Conservation (phyloP, 2,113 vertebrate genomes). For the Phylloscopus whistleri region DNA sequence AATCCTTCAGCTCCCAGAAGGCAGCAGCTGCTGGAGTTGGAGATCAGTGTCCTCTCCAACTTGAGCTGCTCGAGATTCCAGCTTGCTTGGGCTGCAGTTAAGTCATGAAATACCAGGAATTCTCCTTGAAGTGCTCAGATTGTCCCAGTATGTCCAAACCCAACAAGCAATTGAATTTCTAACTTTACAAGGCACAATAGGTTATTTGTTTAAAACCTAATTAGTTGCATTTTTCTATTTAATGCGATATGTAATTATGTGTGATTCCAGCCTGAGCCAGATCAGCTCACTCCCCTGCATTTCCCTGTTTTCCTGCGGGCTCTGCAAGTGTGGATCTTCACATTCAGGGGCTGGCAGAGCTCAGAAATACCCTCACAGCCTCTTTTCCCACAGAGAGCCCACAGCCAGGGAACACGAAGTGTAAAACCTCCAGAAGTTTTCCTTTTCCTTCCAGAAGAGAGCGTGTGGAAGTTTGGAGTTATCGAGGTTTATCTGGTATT, state of each 20-base stretch:
- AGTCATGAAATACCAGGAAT: not conserved
- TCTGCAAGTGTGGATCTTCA: not conserved
- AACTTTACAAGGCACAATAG: not conserved
- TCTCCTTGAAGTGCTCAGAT: not conserved
- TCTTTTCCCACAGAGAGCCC: not conserved
- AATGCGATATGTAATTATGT: rapidly evolving
- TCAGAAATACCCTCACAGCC: not conserved
- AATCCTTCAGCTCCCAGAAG: not conserved
- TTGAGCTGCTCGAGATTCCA: not conserved
- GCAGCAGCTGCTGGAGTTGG: conserved; percentile 1
- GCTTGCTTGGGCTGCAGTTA: not conserved
- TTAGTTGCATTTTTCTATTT: not conserved
- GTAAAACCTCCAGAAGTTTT: not conserved
- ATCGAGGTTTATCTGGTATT: rapidly evolving
- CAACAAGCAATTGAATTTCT: not conserved
- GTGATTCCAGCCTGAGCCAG: rapidly evolving
- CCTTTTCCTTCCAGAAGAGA: not conserved
- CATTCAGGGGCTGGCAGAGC: rapidly evolving
- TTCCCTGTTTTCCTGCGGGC: not conserved
- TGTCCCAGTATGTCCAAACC: not conserved
- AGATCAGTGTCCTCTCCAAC: not conserved
- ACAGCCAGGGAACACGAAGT: not conserved
- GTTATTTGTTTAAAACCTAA: not conserved
- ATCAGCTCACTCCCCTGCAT: rapidly evolving
- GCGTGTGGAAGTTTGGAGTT: rapidly evolving